Percentiles rank a stretch among this genome's conserved stretches.
Evolutionary conservation across 2,888 invertebrate genomes (phyloP).

Genomic region (Osedax fenrisi): DNA sequence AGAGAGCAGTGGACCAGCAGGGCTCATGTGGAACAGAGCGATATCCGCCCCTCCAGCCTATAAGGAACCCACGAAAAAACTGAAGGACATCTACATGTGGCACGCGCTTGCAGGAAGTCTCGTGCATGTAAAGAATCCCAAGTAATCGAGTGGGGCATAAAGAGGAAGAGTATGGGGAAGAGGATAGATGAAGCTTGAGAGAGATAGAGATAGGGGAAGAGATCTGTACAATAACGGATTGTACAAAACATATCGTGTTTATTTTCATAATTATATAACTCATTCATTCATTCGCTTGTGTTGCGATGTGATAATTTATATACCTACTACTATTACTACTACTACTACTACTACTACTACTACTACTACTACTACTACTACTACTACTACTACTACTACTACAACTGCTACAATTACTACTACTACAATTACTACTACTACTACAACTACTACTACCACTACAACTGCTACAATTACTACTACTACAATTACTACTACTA

Average conservation of each 20-base stretch:
- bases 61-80: constrained; percentile 3
- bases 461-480: not conserved
- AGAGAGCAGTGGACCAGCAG: constrained; percentile 6
- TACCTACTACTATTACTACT: not conserved
- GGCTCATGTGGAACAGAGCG: constrained; percentile 5
- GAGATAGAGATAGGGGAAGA: no score
- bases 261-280: not conserved
- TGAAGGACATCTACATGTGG: constrained; percentile 35
- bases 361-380: not conserved
- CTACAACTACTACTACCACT: not conserved
- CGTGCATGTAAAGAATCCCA: constrained; percentile 34
- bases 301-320: no score
- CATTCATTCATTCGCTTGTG: no score
- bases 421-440: not conserved
- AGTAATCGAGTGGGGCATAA: no score
- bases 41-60: constrained; percentile 24
- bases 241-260: not conserved
- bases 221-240: no score
- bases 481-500: not conserved
- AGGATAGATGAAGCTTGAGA: no score
- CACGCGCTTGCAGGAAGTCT: constrained; percentile 35
- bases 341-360: not conserved
- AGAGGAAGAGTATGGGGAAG: no score
- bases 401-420: not conserved
- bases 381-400: not conserved